Evolutionary conservation across 92 coral and sea anemone genomes (phyloP).

Genomic region (Epizoanthus rinbou): DNA sequence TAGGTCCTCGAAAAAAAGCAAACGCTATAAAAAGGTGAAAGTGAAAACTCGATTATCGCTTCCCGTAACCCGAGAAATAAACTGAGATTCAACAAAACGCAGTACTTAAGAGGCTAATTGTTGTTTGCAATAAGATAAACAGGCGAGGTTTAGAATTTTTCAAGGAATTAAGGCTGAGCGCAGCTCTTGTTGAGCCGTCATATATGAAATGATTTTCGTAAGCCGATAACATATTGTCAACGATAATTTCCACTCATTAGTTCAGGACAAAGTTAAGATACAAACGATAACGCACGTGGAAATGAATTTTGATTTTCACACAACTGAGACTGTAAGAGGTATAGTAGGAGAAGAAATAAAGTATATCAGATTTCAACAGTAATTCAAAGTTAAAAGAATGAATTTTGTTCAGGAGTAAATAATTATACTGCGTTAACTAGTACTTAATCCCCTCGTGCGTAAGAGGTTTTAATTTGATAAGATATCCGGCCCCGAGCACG

Average conservation of each 20-base stretch:
- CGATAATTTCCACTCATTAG: slow-evolving; percentile 7
- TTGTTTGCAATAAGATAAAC: slow-evolving; percentile 35
- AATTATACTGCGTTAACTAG: slow-evolving; percentile 26
- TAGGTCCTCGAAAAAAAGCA: slow-evolving; percentile 74
- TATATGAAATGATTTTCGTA: slow-evolving; percentile 1
- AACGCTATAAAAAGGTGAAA: slow-evolving; percentile 64
- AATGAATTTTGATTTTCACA: not conserved
- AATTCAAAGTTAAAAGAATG: not conserved
- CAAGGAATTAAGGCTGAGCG: slow-evolving; percentile 6
- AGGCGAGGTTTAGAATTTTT: not conserved
- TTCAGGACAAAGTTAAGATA: slow-evolving; percentile 1
- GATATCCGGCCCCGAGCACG: slow-evolving; percentile 25
- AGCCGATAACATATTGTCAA: slow-evolving; percentile 27
- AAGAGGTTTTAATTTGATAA: slow-evolving; percentile 37
- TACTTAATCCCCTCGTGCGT: slow-evolving; percentile 34
- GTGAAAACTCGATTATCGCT: slow-evolving; percentile 64
- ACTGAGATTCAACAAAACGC: not conserved
- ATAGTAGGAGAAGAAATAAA: not conserved
- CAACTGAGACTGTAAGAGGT: not conserved
- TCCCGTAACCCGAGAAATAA: slow-evolving; percentile 17
- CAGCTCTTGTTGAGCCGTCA: slow-evolving; percentile 7
- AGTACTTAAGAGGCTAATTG: slow-evolving; percentile 45
- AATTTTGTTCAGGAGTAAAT: not conserved
- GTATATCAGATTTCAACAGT: not conserved
- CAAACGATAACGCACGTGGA: slow-evolving; percentile 2